phyloP scores from a whole-genome alignment of 1,140 invertebrate species.

The Asobara japonica region DNA sequence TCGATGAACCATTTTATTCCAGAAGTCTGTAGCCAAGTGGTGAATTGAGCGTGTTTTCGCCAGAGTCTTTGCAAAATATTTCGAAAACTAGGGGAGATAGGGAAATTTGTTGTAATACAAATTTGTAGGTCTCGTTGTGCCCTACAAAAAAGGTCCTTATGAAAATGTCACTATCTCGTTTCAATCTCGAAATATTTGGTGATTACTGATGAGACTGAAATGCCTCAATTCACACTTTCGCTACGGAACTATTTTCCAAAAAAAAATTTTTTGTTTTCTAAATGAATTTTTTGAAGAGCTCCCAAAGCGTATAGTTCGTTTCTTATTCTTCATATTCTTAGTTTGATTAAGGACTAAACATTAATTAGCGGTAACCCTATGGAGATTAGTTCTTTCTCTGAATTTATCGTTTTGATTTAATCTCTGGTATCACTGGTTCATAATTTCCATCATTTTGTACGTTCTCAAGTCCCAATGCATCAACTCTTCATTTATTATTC shows the following conservation, averaged over 20 bases:
- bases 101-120: no score
- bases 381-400: not conserved
- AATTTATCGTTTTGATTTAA: slow-evolving; percentile 23
- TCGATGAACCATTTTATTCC: no score
- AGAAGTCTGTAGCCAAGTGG: no score
- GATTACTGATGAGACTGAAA: no score
- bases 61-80: no score
- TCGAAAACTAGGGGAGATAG: no score
- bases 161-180: no score
- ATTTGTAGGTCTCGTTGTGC: no score
- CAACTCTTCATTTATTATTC: slow-evolving; percentile 17
- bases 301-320: slow-evolving; percentile 31
- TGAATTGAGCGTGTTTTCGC: no score
- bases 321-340: not conserved
- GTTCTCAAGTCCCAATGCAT: slow-evolving; percentile 20
- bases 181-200: no score
- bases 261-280: not conserved
- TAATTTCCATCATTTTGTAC: not conserved
- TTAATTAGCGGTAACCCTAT: slow-evolving; percentile 24
- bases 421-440: slow-evolving; percentile 41
- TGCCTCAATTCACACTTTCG: no score
- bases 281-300: slow-evolving; percentile 40
- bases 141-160: no score
- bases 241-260: not conserved
- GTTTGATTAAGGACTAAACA: not conserved